These are phyloP conservation scores for Caenorhabditis latens DNA, from an alignment of 1,140 invertebrate genomes.

Conservation along the genomic window DNA sequence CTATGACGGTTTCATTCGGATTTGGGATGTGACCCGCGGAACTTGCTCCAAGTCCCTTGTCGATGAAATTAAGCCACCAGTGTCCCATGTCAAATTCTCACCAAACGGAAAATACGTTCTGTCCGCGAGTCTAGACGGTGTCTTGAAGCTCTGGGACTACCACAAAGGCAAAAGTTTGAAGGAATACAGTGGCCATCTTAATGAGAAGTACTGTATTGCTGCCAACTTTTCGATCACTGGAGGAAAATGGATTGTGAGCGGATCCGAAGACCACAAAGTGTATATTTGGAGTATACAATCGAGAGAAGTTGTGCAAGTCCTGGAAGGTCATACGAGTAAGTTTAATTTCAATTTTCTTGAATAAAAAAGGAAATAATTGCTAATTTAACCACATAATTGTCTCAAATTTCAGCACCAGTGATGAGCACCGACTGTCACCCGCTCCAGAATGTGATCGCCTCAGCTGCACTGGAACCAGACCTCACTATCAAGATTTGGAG, in stretches of 20 bases:
- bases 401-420: slow-evolving; percentile 86
- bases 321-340: slow-evolving; percentile 92
- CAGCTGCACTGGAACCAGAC: slow-evolving; percentile 96
- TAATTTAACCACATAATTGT: not conserved
- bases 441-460: slow-evolving; percentile 98
- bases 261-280: slow-evolving; percentile 98
- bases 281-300: slow-evolving; percentile 99
- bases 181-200: slow-evolving; percentile 96
- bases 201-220: slow-evolving; percentile 99
- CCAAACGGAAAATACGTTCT: slow-evolving; percentile 99
- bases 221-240: slow-evolving; percentile 99
- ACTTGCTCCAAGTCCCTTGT: slow-evolving; percentile 97
- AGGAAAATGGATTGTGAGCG: slow-evolving; percentile 99
- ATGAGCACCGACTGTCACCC: slow-evolving; percentile 98
- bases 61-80: slow-evolving; percentile 96
- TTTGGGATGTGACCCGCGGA: slow-evolving; percentile 98
- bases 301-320: slow-evolving; percentile 97
- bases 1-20: slow-evolving; percentile 98
- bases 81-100: slow-evolving; percentile 99
- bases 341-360: not conserved
- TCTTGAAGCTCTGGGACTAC: slow-evolving; percentile 98
- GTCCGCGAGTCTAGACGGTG: slow-evolving; percentile 95
- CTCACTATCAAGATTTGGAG: slow-evolving; percentile 99
- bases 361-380: slow-evolving; percentile 1
- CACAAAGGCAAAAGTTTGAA: slow-evolving; percentile 93